A percentile compares a stretch with the other conserved stretches of the same genome.
phyloP scores from a whole-genome alignment of 2,797 vertebrate species.

The Spheniscus humboldti region DNA sequence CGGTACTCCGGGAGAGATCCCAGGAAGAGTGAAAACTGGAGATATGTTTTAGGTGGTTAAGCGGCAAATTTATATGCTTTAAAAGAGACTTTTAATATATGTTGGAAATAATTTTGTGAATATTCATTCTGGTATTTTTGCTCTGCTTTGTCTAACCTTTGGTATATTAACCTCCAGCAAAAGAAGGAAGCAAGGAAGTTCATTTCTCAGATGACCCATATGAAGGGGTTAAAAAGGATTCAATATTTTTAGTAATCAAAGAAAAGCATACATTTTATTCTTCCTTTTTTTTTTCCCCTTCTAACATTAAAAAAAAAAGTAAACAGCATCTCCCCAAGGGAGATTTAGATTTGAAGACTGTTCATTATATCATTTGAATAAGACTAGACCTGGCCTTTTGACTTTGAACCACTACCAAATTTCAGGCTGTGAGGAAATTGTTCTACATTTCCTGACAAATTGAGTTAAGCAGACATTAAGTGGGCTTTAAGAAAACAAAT shows the following conservation, averaged over 20 bases:
- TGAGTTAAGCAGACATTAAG: constrained; percentile 99
- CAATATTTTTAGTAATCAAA: constrained; percentile 63
- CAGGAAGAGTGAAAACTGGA: not conserved
- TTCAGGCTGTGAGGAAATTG: constrained; percentile 98
- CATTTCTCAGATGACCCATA: constrained; percentile 44
- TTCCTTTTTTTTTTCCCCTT: not conserved
- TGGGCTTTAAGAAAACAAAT: constrained; percentile 99
- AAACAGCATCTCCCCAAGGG: constrained; percentile 76
- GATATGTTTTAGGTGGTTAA: not conserved
- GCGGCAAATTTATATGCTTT: not conserved
- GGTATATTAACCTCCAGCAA: constrained; percentile 15
- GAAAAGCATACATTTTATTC: constrained; percentile 59
- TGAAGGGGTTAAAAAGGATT: constrained; percentile 64
- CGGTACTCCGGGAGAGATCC: fast-evolving
- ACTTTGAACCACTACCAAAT: constrained; percentile 96
- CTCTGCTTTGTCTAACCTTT: constrained; percentile 1
- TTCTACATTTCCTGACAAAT: constrained; percentile 99
- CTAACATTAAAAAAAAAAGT: constrained; percentile 52
- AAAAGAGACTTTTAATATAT: constrained; percentile 1
- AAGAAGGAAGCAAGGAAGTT: constrained; percentile 50
- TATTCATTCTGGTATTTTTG: not conserved
- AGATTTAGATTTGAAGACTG: constrained; percentile 80
- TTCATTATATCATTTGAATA: constrained; percentile 86
- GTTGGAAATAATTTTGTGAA: not conserved
- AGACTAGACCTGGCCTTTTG: constrained; percentile 83